Conservation (phyloP, 1,140 invertebrate species). For the Eumeta japonica region DNA sequence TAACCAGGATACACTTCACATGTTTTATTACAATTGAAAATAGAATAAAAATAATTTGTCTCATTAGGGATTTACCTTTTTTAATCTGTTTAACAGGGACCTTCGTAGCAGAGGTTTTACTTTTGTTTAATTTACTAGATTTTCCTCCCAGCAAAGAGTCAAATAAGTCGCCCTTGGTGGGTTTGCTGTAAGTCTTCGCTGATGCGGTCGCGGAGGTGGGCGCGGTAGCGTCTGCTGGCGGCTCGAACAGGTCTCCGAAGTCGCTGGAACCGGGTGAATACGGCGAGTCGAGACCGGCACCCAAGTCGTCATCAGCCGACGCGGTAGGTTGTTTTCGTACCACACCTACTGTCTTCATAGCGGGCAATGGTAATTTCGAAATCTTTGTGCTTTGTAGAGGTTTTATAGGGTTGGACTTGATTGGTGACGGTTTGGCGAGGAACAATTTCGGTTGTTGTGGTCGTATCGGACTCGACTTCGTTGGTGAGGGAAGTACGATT, state of each 20-base stretch:
- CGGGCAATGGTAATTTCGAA: slow-evolving; percentile 28
- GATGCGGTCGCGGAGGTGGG: slow-evolving; percentile 33
- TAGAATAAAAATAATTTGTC: no score
- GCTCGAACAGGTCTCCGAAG: slow-evolving; percentile 83
- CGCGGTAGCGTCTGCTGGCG: slow-evolving; percentile 56
- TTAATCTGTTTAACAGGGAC: slow-evolving; percentile 50
- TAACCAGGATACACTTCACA: no score
- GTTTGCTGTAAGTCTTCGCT: no score
- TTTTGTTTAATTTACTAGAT: no score
- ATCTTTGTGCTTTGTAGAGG: slow-evolving; percentile 47
- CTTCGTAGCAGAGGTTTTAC: no score
- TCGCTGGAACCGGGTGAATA: slow-evolving; percentile 82
- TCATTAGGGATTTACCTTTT: no score
- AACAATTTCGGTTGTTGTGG: slow-evolving; percentile 41
- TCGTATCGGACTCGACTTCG: slow-evolving; percentile 37
- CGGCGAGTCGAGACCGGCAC: slow-evolving; percentile 69
- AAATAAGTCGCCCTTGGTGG: slow-evolving; percentile 57
- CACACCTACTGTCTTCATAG: no score
- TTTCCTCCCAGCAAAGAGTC: slow-evolving; percentile 59
- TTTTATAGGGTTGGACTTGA: slow-evolving; percentile 59
- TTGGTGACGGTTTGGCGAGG: slow-evolving; percentile 52
- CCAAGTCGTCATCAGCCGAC: slow-evolving; percentile 10
- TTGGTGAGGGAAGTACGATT: slow-evolving; percentile 51
- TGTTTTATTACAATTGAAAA: no score
- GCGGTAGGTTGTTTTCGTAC: slow-evolving; percentile 7